Evolutionary conservation across 2,113 vertebrate genomes (phyloP).

Genomic region (Menura novaehollandiae): DNA sequence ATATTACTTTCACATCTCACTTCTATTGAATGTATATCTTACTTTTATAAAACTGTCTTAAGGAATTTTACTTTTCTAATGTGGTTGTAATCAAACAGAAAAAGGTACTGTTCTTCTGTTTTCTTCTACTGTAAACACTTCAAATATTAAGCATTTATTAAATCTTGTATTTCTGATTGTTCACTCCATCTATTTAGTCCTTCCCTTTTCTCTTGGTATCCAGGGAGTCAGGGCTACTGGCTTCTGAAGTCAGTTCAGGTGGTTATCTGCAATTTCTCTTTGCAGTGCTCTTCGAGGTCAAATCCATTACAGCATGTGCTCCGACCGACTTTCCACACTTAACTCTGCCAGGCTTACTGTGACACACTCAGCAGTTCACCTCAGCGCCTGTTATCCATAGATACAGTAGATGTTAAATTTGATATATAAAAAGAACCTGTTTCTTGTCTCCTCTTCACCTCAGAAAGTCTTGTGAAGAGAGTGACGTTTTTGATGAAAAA

Average conservation of each 20-base stretch:
- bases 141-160: constrained; percentile 46
- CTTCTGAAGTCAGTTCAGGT: constrained; percentile 73
- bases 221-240: constrained; percentile 63
- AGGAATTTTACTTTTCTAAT: neutral
- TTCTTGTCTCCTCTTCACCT: neutral
- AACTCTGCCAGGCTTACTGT: constrained; percentile 65
- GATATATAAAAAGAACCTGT: constrained; percentile 14
- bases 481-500: neutral
- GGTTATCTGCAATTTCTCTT: constrained; percentile 78
- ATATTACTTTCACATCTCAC: neutral
- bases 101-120: neutral
- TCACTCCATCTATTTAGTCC: constrained; percentile 39
- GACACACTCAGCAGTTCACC: constrained; percentile 60
- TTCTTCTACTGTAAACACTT: constrained; percentile 4
- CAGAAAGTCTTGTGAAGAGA: neutral
- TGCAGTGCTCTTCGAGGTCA: constrained; percentile 72
- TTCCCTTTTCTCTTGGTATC: constrained; percentile 45
- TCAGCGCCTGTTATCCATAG: constrained; percentile 64
- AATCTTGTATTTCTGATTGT: constrained; percentile 25
- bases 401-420: constrained; percentile 59
- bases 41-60: neutral
- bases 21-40: neutral
- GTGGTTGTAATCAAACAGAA: neutral
- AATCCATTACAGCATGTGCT: constrained; percentile 74
- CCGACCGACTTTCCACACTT: constrained; percentile 70